These are phyloP conservation scores for Amphiura filiformis DNA, from an alignment of 35 echinoderm and acorn worm species.

Conservation along the genomic window DNA sequence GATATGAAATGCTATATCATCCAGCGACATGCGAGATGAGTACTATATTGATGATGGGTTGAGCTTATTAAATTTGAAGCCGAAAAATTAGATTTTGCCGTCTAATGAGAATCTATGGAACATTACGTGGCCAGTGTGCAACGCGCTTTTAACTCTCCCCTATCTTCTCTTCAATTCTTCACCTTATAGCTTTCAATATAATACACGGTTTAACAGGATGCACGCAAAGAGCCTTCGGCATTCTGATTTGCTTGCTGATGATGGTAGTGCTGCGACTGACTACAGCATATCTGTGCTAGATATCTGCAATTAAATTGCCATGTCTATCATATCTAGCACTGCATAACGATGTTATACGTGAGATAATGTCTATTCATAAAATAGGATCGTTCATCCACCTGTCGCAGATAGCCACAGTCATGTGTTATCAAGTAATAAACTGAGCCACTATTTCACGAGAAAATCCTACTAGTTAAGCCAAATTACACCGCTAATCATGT, in stretches of 20 bases:
- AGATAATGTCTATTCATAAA: slow-evolving; percentile 22
- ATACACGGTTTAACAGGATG: slow-evolving; percentile 25
- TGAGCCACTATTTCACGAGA: too few species aligned
- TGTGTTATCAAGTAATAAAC: not conserved
- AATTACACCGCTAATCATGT: not conserved
- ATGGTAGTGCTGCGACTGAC: too few species aligned
- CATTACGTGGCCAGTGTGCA: slow-evolving; percentile 26
- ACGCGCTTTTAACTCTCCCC: not conserved
- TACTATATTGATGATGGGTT: slow-evolving; percentile 15
- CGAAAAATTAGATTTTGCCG: slow-evolving; percentile 45
- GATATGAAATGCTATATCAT: slow-evolving; percentile 41
- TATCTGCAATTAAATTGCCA: slow-evolving; percentile 42
- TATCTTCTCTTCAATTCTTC: not conserved
- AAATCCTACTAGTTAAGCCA: not conserved
- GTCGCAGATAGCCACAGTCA: not conserved
- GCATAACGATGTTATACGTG: slow-evolving; percentile 25
- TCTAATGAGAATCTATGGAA: slow-evolving; percentile 35
- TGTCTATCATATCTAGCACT: slow-evolving; percentile 32
- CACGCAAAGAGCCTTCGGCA: slow-evolving; percentile 12
- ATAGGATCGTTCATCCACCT: not conserved
- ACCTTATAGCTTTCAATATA: too few species aligned
- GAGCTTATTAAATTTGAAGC: slow-evolving; percentile 52
- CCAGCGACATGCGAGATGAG: not conserved
- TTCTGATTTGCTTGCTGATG: too few species aligned
- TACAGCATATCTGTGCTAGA: slow-evolving; percentile 34